Conservation (phyloP, 1,140 invertebrate genomes). For the Saccostrea cuccullata region DNA sequence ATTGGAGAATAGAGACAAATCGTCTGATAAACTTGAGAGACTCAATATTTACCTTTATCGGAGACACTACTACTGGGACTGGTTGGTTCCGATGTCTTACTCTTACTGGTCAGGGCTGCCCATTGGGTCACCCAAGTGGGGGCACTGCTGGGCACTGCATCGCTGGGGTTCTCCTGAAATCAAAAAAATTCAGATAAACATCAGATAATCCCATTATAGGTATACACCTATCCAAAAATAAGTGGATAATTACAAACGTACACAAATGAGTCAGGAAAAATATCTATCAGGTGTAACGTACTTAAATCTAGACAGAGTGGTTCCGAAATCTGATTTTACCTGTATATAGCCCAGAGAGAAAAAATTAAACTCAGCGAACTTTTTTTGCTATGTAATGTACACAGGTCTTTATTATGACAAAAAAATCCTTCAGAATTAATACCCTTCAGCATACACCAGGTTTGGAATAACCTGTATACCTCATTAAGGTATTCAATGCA, state of each 20-base stretch:
- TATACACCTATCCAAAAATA: neutral
- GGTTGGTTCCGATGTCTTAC: conserved; percentile 53
- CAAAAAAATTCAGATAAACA: neutral
- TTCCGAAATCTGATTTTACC: neutral
- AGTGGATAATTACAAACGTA: neutral
- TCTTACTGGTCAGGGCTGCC: conserved; percentile 80
- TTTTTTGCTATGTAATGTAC: neutral
- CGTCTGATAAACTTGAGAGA: neutral
- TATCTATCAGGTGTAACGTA: neutral
- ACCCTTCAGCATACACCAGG: conserved; percentile 6
- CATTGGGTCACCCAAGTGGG: conserved; percentile 82
- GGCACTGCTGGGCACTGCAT: conserved; percentile 62
- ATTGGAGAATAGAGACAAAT: neutral
- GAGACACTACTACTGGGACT: conserved; percentile 60
- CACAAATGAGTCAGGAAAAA: neutral
- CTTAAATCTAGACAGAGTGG: neutral
- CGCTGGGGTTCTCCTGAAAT: conserved; percentile 60
- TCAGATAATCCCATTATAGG: neutral
- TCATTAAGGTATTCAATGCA: neutral
- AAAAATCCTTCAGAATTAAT: neutral
- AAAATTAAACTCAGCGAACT: neutral
- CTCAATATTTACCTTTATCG: conserved; percentile 57
- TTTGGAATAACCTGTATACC: neutral
- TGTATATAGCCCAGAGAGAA: neutral
- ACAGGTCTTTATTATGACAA: conserved; percentile 6